phyloP scores from a whole-genome alignment of 2,888 invertebrate genomes.

The Mongoloraphidia duomilia region DNA sequence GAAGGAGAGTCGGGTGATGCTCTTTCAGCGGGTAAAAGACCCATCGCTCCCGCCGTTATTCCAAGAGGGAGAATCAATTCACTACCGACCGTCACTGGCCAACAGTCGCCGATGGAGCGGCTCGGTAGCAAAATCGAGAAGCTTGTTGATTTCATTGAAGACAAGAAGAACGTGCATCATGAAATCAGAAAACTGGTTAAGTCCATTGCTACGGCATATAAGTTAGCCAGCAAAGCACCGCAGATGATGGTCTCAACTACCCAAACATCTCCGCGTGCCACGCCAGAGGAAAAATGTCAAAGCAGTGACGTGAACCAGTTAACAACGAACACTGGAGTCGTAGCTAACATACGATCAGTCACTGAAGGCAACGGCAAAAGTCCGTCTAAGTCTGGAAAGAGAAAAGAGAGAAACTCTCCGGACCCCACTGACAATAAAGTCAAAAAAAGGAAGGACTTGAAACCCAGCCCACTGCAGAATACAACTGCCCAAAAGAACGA shows the following conservation, averaged over 20 bases:
- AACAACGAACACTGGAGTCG: not conserved
- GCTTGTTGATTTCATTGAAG: not conserved
- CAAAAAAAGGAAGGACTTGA: no score
- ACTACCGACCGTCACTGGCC: not conserved
- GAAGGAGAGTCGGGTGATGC: no score
- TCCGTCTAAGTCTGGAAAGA: not conserved
- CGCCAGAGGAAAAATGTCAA: not conserved
- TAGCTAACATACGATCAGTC: not conserved
- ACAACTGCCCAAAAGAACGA: no score
- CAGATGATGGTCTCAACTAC: no score
- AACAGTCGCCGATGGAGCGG: not conserved
- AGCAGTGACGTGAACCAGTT: not conserved
- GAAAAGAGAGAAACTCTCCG: not conserved
- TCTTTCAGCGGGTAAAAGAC: no score
- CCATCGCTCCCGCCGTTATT: no score
- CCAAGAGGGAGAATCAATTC: not conserved
- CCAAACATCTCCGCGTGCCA: no score
- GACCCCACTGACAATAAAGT: no score
- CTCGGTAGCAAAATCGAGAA: not conserved
- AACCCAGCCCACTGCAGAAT: no score
- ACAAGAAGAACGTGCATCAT: not conserved
- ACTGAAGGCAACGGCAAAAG: not conserved
- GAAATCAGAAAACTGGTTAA: not conserved
- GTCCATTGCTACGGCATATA: not conserved
- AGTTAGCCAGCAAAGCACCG: no score